Percentiles rank a stretch among this genome's conserved stretches.
phyloP scores from a whole-genome alignment of 2,888 invertebrate genomes.

The Mylabris sibirica region DNA sequence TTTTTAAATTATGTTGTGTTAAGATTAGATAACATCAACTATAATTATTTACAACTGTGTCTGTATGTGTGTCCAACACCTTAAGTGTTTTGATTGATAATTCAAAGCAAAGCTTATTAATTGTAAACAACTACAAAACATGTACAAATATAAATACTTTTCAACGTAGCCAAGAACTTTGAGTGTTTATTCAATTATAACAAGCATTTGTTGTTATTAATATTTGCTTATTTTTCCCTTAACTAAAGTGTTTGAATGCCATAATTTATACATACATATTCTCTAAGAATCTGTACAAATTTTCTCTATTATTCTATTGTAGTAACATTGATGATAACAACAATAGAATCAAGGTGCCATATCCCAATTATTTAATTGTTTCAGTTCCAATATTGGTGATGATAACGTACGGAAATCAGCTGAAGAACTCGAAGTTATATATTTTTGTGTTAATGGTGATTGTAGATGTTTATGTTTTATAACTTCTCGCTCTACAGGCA shows the following conservation, averaged over 20 bases:
- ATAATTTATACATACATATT: neutral
- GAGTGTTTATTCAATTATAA: neutral
- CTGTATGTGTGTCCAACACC: neutral
- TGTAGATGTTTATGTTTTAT: constrained; percentile 73
- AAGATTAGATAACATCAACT: constrained; percentile 1
- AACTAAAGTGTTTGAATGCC: neutral
- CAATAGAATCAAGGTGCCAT: constrained; percentile 39
- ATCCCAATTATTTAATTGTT: constrained; percentile 56
- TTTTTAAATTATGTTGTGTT: neutral
- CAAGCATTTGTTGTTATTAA: neutral
- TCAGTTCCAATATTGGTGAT: constrained; percentile 65
- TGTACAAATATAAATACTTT: constrained; percentile 9
- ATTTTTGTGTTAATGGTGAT: constrained; percentile 69
- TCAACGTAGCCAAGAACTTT: neutral
- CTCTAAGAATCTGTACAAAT: neutral
- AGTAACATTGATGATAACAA: neutral
- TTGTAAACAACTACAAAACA: constrained; percentile 12
- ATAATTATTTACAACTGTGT: neutral
- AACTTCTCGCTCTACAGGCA: constrained; percentile 73
- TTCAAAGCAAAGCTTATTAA: constrained; percentile 8
- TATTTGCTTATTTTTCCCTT: neutral
- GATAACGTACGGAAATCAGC: constrained; percentile 66
- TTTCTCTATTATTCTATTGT: neutral
- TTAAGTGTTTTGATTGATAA: neutral
- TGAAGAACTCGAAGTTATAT: constrained; percentile 64